phyloP scores from a whole-genome alignment of 2,888 invertebrate genomes.

The Aphidoletes aphidimyza region DNA sequence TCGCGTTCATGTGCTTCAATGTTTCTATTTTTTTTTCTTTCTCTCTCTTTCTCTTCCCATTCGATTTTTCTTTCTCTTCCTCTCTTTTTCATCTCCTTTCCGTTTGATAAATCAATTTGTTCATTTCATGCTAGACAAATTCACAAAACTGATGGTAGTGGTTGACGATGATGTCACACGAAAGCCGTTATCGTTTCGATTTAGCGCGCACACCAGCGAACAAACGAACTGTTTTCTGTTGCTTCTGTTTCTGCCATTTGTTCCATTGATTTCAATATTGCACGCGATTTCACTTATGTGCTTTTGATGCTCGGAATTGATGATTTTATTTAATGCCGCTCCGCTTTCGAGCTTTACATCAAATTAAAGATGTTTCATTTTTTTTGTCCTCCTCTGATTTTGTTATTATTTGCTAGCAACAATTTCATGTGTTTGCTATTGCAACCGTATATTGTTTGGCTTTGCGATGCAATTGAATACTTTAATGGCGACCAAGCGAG shows the following conservation, averaged over 20 bases:
- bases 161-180: constrained; percentile 41
- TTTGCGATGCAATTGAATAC: background rate
- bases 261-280: constrained; percentile 22
- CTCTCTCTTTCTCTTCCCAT: background rate
- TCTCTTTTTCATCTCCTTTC: background rate
- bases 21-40: background rate
- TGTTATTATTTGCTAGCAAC: background rate
- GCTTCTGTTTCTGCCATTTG: background rate
- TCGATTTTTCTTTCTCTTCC: background rate
- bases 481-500: too few relatives aligned
- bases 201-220: background rate
- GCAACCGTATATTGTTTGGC: background rate
- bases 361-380: background rate
- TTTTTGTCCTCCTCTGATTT: too few relatives aligned
- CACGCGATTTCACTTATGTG: background rate
- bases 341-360: background rate
- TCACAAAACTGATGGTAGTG: constrained; percentile 15
- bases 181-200: background rate
- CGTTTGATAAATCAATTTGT: constrained; percentile 23
- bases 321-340: constrained; percentile 19
- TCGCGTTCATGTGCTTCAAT: too few relatives aligned
- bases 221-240: too few relatives aligned
- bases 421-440: background rate
- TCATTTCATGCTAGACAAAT: constrained; percentile 49
- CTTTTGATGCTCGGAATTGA: background rate